Base-by-base conservation (phyloP, 2,797 vertebrate species). In the Serranus cabrilla region DNA sequence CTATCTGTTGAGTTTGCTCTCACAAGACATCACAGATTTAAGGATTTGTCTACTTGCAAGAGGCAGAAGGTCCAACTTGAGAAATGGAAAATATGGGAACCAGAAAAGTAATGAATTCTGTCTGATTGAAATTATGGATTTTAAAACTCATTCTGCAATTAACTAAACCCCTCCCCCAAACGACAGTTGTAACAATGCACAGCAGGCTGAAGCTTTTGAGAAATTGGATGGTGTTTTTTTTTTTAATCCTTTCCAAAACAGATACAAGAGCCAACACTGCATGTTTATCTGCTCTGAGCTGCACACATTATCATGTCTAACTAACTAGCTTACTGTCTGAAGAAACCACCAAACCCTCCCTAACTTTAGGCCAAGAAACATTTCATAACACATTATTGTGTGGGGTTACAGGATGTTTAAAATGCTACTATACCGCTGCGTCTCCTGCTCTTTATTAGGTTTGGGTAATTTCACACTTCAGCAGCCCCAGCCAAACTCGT, bases 21-120 rank as follows among this genome's bases (percentile, higher is more conserved):
- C 52, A 60, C 45, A 61, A 42, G 20, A 57, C 31, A 51, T 57
- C 34, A 72, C 39, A 55, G 50, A 80, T 76, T 81, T 66, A 76
- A 65, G 42, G 46, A 57, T 59, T 66, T 66, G 14, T 84, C 46
- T 25, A 20, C 74, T 67, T 62, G 27, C 40, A 56, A 21, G 42
- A 79, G 23, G 56, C 45, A 73, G 52, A 51, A 25, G 25, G 23
- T 67, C 42, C 37, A 39, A 63, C 8, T 49, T 79, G n/a, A 42
- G 17, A 49, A 20, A 11, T 10, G 10, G 4, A 31, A 76, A 74
- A 65, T 51, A 52, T 43, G 34, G 1, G 46, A 75, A 68, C 16
- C 0, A 16, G 46, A 49, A 47, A 42, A 56, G 52, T 46, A 12
- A 11, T 68, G n/a, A 64, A 52, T 59, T 69, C 39, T 25, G 34